Base-by-base conservation (phyloP, 2,888 invertebrate genomes). In the Sarcophaga variegata region DNA sequence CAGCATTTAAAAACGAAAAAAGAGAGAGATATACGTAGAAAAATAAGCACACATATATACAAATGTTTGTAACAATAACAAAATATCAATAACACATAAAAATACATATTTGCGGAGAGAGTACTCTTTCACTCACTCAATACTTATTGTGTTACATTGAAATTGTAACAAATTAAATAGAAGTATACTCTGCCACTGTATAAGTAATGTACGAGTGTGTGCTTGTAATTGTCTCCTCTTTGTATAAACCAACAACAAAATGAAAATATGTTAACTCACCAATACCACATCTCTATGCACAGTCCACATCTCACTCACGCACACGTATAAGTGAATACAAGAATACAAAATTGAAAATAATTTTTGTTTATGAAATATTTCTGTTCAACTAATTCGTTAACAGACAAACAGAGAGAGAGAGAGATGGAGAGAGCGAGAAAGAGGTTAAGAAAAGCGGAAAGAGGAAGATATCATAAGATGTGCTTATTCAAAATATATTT, bases 1-100 rank as follows among this genome's bases (percentile, higher is more conserved):
- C 87, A 87, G 75, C 87, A 79, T 83, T 86, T 86, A 84, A 54
- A 54, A 54, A 78, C 54, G 62, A 59, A 75, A 60, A 69, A 22
- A 45, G 4, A 45, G 22, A 72, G 2, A 64, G 1, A 54, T 0
- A 54, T 54, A 17, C 17, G 17, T 4, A 49, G 14, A 14, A 14
- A 49, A 49, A 49, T 49, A 49, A 49, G 5, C 3, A 64, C 12
- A 17, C 5, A 54, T 14, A 54, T 0, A 54, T 4, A 17, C 10
- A 37, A 1, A 8, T 11, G 45, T 20, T 71, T n/a, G 45, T 37
- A 66, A n/a, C 54, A 75, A 70, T 66, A 49, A 80, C 37, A 45
- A 81, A 81, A 83, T 86, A 74, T 70, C 86, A 83, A 83, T 77
- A 78, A 80, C 77, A 81, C 37, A 47, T 59, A 47, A 2, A 64